Evolutionary conservation across 2,888 invertebrate species (phyloP).

Genomic region (Pollenia griseotomentosa): DNA sequence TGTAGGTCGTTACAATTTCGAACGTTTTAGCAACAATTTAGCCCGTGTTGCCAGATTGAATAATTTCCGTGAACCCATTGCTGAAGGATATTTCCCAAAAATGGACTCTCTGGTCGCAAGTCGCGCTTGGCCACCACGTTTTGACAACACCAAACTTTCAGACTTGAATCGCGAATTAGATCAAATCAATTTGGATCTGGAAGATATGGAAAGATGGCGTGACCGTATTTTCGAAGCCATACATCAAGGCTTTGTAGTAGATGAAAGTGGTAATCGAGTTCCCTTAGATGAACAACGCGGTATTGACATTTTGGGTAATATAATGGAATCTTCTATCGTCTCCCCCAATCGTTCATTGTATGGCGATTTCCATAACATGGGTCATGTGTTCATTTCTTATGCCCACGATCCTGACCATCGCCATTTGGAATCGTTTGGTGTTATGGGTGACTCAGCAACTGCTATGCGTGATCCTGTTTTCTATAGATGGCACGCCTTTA

Average conservation of each 20-base stretch:
- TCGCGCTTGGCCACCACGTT: constrained; percentile 90
- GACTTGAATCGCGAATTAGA: constrained; percentile 89
- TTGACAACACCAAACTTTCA: constrained; percentile 85
- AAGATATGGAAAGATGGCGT: constrained; percentile 90
- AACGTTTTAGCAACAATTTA: constrained; percentile 90
- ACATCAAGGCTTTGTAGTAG: constrained; percentile 81
- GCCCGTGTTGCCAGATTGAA: constrained; percentile 87
- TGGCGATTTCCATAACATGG: constrained; percentile 93
- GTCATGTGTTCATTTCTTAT: constrained; percentile 91
- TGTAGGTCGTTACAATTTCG: constrained; percentile 88
- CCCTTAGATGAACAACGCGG: constrained; percentile 88
- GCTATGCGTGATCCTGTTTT: constrained; percentile 95
- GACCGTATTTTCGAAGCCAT: constrained; percentile 90
- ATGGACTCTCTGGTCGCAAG: constrained; percentile 91
- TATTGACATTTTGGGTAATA: constrained; percentile 91
- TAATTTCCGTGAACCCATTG: constrained; percentile 89
- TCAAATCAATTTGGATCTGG: constrained; percentile 87
- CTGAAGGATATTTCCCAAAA: constrained; percentile 93
- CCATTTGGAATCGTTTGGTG: constrained; percentile 90
- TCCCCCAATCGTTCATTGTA: constrained; percentile 89
- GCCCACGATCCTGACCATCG: constrained; percentile 92
- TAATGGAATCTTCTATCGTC: constrained; percentile 90
- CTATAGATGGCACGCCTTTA: constrained; percentile 93
- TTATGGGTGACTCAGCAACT: constrained; percentile 93
- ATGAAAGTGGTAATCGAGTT: constrained; percentile 85